These are phyloP conservation scores for Nycteola revayana DNA, from an alignment of 2,888 invertebrate species.

Conservation along the genomic window DNA sequence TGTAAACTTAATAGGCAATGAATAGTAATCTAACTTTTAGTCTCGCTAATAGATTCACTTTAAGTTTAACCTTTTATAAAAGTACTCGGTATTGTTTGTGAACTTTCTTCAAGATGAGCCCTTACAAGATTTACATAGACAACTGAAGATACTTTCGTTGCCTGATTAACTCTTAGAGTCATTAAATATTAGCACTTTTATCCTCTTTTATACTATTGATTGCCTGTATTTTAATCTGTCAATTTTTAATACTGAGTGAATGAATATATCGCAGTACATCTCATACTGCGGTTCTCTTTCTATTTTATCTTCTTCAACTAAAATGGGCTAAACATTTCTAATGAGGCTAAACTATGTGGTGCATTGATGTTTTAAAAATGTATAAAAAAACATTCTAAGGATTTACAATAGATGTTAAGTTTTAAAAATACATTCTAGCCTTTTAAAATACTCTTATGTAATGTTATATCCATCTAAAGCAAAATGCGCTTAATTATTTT, in stretches of 20 bases:
- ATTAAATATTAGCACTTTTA: too few relatives aligned
- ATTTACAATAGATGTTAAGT: slow-evolving; percentile 28
- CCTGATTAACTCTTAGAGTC: too few relatives aligned
- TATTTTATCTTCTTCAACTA: slow-evolving; percentile 17
- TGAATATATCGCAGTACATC: slow-evolving; percentile 4
- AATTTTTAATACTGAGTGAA: slow-evolving; percentile 19
- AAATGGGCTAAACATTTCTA: slow-evolving; percentile 37
- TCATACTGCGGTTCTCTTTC: slow-evolving; percentile 14
- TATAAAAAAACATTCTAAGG: slow-evolving; percentile 30
- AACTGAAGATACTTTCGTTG: too few relatives aligned
- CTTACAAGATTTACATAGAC: too few relatives aligned
- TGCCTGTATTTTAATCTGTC: slow-evolving; percentile 22
- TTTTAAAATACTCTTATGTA: background rate
- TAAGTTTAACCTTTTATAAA: too few relatives aligned
- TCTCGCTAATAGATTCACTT: too few relatives aligned
- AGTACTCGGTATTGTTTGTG: too few relatives aligned
- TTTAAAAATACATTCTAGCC: slow-evolving; percentile 16
- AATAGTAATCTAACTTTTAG: slow-evolving; percentile 9
- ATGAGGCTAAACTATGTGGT: slow-evolving; percentile 45
- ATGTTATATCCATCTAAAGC: slow-evolving; percentile 39
- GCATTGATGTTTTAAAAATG: slow-evolving; percentile 45
- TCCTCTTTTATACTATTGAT: slow-evolving; percentile 14
- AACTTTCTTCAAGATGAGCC: too few relatives aligned
- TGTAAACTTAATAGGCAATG: slow-evolving; percentile 14
- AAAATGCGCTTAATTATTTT: slow-evolving; percentile 41